Percentiles rank a stretch among this genome's conserved stretches.
Conservation (phyloP, 2,797 vertebrate genomes). For the Heteromormyrus szaboi region DNA sequence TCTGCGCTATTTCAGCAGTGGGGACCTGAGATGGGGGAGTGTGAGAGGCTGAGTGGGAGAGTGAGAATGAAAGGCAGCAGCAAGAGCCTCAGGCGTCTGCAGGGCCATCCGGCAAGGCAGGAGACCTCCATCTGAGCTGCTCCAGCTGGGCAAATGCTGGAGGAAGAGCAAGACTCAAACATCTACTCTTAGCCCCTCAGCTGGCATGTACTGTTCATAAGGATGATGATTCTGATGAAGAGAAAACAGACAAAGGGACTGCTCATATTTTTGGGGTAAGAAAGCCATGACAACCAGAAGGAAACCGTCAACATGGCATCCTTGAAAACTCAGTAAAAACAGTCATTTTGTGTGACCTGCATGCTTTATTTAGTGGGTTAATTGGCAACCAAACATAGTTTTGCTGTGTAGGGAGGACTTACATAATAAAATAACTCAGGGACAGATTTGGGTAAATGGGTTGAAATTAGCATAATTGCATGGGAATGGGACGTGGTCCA, state of each 20-base stretch:
- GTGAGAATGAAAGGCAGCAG: slow-evolving; percentile 51
- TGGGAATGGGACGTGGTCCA: background rate
- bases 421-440: background rate
- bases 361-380: background rate
- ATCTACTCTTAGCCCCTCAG: background rate
- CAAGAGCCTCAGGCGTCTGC: slow-evolving; percentile 27
- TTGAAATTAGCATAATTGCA: background rate
- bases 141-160: background rate
- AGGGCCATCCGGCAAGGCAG: background rate
- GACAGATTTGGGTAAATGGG: background rate
- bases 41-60: slow-evolving; percentile 18
- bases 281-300: background rate
- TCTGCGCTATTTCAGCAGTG: background rate
- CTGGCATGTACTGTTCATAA: background rate
- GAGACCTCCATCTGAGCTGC: background rate
- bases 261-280: background rate
- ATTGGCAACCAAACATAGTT: background rate
- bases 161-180: background rate
- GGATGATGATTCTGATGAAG: background rate
- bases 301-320: background rate
- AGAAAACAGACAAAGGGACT: background rate
- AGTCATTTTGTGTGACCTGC: background rate
- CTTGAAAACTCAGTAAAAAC: background rate
- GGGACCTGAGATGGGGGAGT: background rate
- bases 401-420: background rate